Evolutionary conservation across 2,888 invertebrate genomes (phyloP).

Genomic region (Ochropacha duplaris): DNA sequence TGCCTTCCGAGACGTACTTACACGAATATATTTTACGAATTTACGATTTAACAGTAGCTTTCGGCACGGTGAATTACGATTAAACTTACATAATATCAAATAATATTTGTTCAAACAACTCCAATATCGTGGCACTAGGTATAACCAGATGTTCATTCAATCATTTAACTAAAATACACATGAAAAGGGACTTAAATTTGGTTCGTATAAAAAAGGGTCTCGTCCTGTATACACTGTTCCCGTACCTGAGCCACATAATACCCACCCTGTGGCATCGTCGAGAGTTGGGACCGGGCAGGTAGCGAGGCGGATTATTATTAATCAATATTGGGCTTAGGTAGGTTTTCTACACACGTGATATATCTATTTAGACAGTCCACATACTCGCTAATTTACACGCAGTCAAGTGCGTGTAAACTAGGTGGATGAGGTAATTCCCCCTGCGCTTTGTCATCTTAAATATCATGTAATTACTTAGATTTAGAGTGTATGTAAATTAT

Average conservation of each 20-base stretch:
- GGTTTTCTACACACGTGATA: constrained; percentile 22
- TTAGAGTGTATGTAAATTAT: no score
- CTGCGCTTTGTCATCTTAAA: no score
- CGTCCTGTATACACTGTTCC: constrained; percentile 47
- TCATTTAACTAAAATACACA: constrained; percentile 37
- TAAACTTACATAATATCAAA: background rate
- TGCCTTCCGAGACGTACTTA: constrained; percentile 17
- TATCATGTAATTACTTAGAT: no score
- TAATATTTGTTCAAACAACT: constrained; percentile 1
- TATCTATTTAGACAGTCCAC: constrained; percentile 23
- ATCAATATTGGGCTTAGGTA: constrained; percentile 52
- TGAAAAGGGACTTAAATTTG: constrained; percentile 41
- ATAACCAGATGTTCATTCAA: constrained; percentile 48
- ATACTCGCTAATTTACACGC: constrained; percentile 11
- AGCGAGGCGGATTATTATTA: constrained; percentile 59
- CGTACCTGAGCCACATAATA: constrained; percentile 69
- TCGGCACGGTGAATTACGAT: background rate
- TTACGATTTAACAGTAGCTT: constrained; percentile 12
- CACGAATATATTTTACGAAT: constrained; percentile 19
- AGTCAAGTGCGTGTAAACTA: background rate
- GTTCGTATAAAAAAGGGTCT: constrained; percentile 43
- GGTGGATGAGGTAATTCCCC: background rate
- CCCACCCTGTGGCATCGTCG: constrained; percentile 26
- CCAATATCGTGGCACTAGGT: constrained; percentile 1
- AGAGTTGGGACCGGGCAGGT: constrained; percentile 61